A percentile compares a stretch with the other conserved stretches of the same genome.
Evolutionary conservation across 2,888 invertebrate species (phyloP).

Genomic region (Iphiclides podalirius): DNA sequence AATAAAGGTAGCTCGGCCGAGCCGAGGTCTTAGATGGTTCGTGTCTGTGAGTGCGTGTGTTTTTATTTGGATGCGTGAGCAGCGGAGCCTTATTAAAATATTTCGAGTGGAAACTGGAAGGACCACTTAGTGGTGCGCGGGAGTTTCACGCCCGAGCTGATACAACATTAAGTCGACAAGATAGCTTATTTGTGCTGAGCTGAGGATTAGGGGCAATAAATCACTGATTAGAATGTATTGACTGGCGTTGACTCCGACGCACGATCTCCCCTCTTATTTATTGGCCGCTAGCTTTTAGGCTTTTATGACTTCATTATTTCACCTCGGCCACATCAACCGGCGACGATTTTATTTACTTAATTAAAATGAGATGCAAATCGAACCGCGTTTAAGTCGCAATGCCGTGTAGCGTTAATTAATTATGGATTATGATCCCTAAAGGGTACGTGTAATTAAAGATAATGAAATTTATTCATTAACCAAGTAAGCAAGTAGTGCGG

Average conservation of each 20-base stretch:
- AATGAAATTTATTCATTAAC: conserved; percentile 21
- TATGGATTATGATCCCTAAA: conserved; percentile 38
- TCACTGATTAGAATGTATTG: conserved; percentile 81
- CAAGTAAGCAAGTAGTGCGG: not conserved
- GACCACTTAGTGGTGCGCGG: conserved; percentile 80
- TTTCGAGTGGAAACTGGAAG: conserved; percentile 80
- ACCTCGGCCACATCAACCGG: conserved; percentile 39
- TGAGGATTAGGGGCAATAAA: conserved; percentile 78
- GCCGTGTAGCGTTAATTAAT: conserved; percentile 41
- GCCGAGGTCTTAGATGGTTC: conserved; percentile 57
- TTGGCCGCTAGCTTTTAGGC: conserved; percentile 58
- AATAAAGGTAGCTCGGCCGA: conserved; percentile 64
- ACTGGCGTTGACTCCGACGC: conserved; percentile 72
- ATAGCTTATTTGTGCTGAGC: conserved; percentile 80
- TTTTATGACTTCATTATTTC: conserved; percentile 61
- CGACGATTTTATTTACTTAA: conserved; percentile 57
- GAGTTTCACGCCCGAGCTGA: conserved; percentile 79
- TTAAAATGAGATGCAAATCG: conserved; percentile 52
- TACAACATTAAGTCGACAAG: conserved; percentile 80
- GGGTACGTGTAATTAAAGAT: conserved; percentile 28
- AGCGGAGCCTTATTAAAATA: conserved; percentile 79
- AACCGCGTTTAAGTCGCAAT: conserved; percentile 22
- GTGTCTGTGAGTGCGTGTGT: conserved; percentile 64
- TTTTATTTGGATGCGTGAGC: conserved; percentile 79
- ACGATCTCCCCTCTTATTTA: conserved; percentile 64